Evolutionary conservation across 2,888 invertebrate species (phyloP).

Genomic region (Eupithecia exiguata): DNA sequence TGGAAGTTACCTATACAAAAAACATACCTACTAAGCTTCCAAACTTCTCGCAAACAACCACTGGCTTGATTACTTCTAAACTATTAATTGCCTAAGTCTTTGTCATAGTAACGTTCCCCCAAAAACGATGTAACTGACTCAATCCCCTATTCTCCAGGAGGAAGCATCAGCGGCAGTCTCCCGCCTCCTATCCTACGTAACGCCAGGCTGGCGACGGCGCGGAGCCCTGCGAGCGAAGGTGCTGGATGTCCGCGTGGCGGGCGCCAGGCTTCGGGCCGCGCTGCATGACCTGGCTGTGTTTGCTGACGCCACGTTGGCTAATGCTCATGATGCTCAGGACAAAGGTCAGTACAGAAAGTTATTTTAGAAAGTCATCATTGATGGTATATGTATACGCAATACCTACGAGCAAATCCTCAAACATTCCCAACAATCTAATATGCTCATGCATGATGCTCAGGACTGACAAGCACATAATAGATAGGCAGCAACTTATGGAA

Average conservation of each 20-base stretch:
- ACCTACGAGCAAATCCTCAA: neutral
- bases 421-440: neutral
- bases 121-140: neutral
- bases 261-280: constrained; percentile 89
- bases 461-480: neutral
- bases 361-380: neutral
- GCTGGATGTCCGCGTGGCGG: constrained; percentile 92
- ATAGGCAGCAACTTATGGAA: too few species aligned
- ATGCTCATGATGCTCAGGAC: constrained; percentile 92
- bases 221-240: constrained; percentile 91
- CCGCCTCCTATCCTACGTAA: constrained; percentile 88
- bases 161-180: constrained; percentile 93
- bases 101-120: neutral
- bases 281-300: constrained; percentile 95
- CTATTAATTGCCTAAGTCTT: neutral
- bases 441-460: neutral
- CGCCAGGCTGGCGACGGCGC: constrained; percentile 91
- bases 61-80: neutral
- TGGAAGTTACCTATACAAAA: too few species aligned
- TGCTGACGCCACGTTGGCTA: constrained; percentile 93
- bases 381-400: neutral
- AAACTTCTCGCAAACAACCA: neutral
- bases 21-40: too few species aligned
- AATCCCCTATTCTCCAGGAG: constrained; percentile 56
- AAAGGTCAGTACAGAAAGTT: constrained; percentile 80